phyloP scores from a whole-genome alignment of 2,797 vertebrate genomes.

The Sebastes matsubarae region DNA sequence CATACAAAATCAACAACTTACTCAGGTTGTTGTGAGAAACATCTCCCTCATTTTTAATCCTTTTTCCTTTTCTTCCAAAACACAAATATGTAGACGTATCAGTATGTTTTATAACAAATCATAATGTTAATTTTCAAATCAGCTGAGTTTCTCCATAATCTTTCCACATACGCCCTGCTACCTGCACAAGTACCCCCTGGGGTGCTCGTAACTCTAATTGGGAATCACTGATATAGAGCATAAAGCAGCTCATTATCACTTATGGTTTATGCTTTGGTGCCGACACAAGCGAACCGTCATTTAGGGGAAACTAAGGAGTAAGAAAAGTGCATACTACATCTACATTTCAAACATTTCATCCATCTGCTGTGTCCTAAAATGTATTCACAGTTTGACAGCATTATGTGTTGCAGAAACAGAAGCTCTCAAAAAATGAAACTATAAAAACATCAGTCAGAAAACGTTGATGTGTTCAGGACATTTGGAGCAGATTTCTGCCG shows the following conservation, averaged over 20 bases:
- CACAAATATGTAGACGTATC: background rate
- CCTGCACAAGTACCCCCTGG: background rate
- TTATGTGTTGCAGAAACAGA: conserved; percentile 8
- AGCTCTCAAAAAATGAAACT: background rate
- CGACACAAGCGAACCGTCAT: background rate
- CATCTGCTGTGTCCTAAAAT: background rate
- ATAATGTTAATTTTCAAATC: background rate
- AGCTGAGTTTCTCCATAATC: background rate
- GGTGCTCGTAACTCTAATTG: background rate
- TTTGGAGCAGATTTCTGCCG: conserved; percentile 22
- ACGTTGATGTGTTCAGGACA: conserved; percentile 22
- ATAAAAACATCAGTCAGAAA: conserved; percentile 24
- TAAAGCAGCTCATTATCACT: conserved; percentile 8
- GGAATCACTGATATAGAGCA: background rate
- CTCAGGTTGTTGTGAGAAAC: background rate
- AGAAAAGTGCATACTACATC: background rate
- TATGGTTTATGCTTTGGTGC: background rate
- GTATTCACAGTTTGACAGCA: background rate
- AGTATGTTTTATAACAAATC: background rate
- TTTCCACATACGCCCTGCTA: background rate
- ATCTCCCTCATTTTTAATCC: background rate
- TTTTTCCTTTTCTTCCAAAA: background rate
- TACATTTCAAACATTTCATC: background rate
- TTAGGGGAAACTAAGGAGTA: background rate
- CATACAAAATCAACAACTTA: background rate